Base-by-base conservation (phyloP, 2,113 vertebrate genomes). In the Percina caprodes region DNA sequence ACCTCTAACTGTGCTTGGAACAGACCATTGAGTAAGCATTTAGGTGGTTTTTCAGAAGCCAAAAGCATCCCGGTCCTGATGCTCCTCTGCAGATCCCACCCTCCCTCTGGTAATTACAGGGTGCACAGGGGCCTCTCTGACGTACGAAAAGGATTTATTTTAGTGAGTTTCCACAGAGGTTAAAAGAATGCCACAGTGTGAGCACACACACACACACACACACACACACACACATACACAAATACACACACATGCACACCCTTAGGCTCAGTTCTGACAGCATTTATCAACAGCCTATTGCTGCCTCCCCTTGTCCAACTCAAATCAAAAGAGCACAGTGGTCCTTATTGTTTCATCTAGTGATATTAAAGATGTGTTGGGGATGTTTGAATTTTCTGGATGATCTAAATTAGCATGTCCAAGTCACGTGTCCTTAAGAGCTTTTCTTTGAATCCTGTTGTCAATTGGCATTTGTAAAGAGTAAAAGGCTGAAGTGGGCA, bases 101-200 rank as follows among this genome's bases (percentile, higher is more conserved):
- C 91, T 90, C 89, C 86, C 80, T 35, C 66, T 74, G 11, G 89
- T 95, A 95, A 95, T 95, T 95, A 95, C 93, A 95, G 94, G 94
- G 90, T 95, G 89, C 90, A 88, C 90, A 87, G 92, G 90, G 93
- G 92, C 94, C 95, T 92, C 93, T 92, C 94, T 95, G 94, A 95
- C 95, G 94, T 94, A 94, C 71, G 76, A 85, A 85, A 93, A 94
- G 92, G 94, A 95, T 95, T 95, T 95, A 94, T 95, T 95, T 95
- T 95, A 92, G 94, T 92, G 91, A 92, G 92, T 95, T 95, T 95
- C 94, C 94, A 95, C 93, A 93, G 93, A 94, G 94, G 93, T 94
- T 95, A 94, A 94, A 95, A 93, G 92, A 95, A 95, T 94, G 92
- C 92, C 93, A 90, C 92, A 93, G 87, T 85, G 85, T 87, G 78